Evolutionary conservation across 2,113 vertebrate genomes (phyloP).

Genomic region (Pituophis catenifer): DNA sequence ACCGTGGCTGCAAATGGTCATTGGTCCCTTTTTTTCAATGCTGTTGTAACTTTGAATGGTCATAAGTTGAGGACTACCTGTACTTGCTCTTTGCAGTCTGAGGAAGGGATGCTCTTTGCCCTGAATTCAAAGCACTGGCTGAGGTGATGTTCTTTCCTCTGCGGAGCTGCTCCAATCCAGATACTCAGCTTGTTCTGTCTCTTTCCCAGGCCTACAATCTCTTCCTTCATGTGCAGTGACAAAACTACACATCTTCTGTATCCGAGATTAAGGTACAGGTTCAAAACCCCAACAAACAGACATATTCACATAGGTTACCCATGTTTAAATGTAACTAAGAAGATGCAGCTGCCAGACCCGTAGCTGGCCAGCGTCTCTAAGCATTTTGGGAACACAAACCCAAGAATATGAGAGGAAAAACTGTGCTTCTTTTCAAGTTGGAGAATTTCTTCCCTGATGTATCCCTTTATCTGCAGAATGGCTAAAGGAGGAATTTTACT

Average conservation of each 20-base stretch:
- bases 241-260: not conserved
- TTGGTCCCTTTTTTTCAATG: no score
- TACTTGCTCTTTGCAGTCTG: no score
- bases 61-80: no score
- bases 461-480: constrained; percentile 44
- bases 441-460: no score
- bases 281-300: not conserved
- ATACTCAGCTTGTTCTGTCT: not conserved
- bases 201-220: not conserved
- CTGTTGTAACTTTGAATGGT: no score
- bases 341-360: not conserved
- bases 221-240: not conserved
- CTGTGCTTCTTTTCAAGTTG: not conserved
- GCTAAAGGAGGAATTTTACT: constrained; percentile 66
- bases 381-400: not conserved
- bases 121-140: not conserved
- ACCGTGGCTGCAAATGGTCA: no score
- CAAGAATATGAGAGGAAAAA: not conserved
- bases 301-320: not conserved
- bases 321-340: not conserved
- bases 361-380: not conserved
- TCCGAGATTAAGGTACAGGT: not conserved
- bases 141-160: not conserved
- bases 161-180: not conserved
- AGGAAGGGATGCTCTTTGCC: not conserved